phyloP scores from a whole-genome alignment of 2,797 vertebrate species.

The Poeciliopsis presidionis region DNA sequence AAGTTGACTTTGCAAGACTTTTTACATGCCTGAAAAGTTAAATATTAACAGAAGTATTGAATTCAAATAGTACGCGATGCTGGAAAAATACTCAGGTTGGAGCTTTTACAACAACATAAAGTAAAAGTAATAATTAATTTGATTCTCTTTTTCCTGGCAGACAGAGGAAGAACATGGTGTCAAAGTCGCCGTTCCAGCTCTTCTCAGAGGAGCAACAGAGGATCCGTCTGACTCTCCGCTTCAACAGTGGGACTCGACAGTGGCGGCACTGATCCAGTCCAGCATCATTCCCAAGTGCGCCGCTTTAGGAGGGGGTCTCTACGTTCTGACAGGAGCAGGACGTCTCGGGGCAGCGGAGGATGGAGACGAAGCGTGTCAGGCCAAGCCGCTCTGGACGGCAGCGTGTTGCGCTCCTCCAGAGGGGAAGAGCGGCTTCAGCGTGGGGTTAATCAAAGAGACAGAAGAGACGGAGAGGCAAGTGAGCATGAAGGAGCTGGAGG shows the following conservation, averaged over 20 bases:
- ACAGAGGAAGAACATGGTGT: conserved; percentile 42
- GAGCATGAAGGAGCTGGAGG: conserved; percentile 75
- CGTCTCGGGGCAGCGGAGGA: conserved; percentile 36
- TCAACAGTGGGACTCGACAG: conserved; percentile 72
- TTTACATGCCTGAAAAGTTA: neutral
- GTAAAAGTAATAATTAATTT: neutral
- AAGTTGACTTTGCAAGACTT: neutral
- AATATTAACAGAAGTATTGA: neutral
- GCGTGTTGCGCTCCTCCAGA: conserved; percentile 67
- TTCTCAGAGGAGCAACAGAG: conserved; percentile 57
- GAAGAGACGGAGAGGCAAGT: conserved; percentile 58
- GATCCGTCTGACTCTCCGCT: conserved; percentile 46
- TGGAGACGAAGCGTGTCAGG: conserved; percentile 53
- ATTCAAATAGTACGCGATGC: neutral
- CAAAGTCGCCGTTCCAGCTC: conserved; percentile 57
- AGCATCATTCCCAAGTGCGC: conserved; percentile 66
- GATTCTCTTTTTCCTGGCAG: conserved; percentile 31
- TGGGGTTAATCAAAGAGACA: conserved; percentile 71
- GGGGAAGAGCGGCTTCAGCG: conserved; percentile 63
- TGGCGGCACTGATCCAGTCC: conserved; percentile 67
- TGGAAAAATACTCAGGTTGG: neutral
- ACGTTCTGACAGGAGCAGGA: conserved; percentile 74
- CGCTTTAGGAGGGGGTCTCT: conserved; percentile 70
- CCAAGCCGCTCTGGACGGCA: conserved; percentile 67
- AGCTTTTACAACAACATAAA: neutral